Evolutionary conservation across 2,888 invertebrate genomes (phyloP), one percentile per base, ranked within the genome.

Genomic region (Spilarctia lutea): DNA sequence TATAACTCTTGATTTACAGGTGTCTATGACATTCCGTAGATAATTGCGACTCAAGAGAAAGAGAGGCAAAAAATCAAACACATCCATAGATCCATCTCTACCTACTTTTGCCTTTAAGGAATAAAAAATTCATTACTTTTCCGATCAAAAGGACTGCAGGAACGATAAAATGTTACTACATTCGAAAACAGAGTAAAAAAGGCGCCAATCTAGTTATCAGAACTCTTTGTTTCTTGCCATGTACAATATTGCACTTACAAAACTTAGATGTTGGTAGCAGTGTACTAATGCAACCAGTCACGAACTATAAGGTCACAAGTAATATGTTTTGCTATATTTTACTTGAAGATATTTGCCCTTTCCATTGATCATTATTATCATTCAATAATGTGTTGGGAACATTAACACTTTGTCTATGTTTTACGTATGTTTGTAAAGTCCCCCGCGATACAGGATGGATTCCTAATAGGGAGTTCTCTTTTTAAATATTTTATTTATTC

Each of bases 271-370:
- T 66, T 33, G 35, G 52, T 56, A 63, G 33, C 48, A 48, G 20
- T n/a, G 42, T 35, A 52, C n/a, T 69, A 60, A 63, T 20, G 45
- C 13, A 68, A 65, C 73, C 35, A 48, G 73, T 73, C 73, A 73
- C 73, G 68, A 73, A 60, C 48, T 27, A 68, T 73, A 73, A 69
- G 73, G 73, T 73, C 73, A 73, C 45, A 68, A 68, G 42, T 42
- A 30, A 67, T 68, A 68, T 33, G 60, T 60, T 68, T 60, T 60
- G 24, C 30, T 33, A 42, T 66, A 65, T 52, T 52, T 67, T 30
- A 20, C 39, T 24, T 39, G 11, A n/a, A 39, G 39, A 66, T 66
- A 39, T 39, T 66, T 66, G 65, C 63, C 63, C 63, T 63, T 63
- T 63, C 18, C 2, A 13, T 27, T 60, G 16, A n/a, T 56, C 30